phyloP scores from a whole-genome alignment of 2,888 invertebrate species.

The Cyaniris semiargus region DNA sequence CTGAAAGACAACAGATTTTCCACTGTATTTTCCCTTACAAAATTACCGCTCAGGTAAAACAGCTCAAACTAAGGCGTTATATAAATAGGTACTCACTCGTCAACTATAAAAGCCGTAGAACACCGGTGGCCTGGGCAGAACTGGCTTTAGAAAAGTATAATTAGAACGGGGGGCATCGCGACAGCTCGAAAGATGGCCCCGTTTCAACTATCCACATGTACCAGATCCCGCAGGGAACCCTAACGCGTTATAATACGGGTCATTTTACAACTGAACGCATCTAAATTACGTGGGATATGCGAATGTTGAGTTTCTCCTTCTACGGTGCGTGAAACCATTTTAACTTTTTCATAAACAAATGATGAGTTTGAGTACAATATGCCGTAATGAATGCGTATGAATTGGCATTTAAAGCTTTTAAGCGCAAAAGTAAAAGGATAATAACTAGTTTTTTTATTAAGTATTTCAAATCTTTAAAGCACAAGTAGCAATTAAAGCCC shows the following conservation, averaged over 20 bases:
- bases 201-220: conserved; percentile 49
- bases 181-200: conserved; percentile 59
- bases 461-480: neutral
- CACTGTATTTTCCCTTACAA: neutral
- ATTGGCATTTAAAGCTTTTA: neutral
- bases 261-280: conserved; percentile 38
- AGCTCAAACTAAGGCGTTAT: neutral
- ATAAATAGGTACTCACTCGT: conserved; percentile 23
- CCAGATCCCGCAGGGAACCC: conserved; percentile 41
- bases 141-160: conserved; percentile 56
- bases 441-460: neutral
- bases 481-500: too few species aligned
- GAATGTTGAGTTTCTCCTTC: conserved; percentile 40
- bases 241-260: conserved; percentile 40
- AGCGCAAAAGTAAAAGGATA: neutral
- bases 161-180: conserved; percentile 59
- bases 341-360: conserved; percentile 34
- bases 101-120: conserved; percentile 40
- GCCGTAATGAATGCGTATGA: neutral
- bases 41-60: neutral
- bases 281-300: conserved; percentile 43
- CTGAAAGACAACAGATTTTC: neutral
- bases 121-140: conserved; percentile 47
- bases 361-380: neutral
- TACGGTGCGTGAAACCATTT: conserved; percentile 39